Percentiles rank a stretch among this genome's conserved stretches.
Conservation (phyloP, 2,797 vertebrate genomes). For the Trachops cirrhosus region DNA sequence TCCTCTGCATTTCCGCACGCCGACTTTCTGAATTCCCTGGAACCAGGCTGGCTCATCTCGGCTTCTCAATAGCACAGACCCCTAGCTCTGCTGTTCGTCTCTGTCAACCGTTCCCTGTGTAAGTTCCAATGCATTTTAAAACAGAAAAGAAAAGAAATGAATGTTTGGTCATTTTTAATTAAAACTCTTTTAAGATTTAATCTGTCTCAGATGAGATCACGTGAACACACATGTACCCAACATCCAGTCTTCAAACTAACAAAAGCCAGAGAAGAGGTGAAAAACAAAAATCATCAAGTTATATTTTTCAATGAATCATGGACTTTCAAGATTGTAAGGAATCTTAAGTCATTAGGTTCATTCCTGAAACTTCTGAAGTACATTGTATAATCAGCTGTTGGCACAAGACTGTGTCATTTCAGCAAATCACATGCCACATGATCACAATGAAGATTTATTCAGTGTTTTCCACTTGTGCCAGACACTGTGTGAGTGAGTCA, state of each 20-base stretch:
- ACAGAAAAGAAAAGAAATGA: background rate
- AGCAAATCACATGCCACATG: background rate
- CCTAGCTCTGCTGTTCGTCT: background rate
- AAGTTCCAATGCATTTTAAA: background rate
- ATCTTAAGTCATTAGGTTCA: background rate
- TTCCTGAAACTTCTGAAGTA: background rate
- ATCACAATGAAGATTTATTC: background rate
- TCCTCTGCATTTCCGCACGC: background rate
- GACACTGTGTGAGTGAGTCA: background rate
- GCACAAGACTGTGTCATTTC: background rate
- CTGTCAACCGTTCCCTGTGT: background rate
- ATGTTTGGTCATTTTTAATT: background rate
- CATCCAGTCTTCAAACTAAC: background rate
- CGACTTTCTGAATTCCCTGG: background rate
- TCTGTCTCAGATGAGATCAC: background rate
- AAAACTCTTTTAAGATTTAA: background rate
- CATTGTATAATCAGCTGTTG: background rate
- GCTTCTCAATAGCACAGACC: background rate
- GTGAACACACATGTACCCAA: background rate
- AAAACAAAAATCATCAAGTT: constrained; percentile 7
- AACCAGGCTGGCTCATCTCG: background rate
- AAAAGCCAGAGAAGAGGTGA: background rate
- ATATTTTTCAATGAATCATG: background rate
- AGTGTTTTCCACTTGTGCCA: background rate
- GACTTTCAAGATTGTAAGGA: background rate